A percentile compares a stretch with the other conserved stretches of the same genome.
These are phyloP conservation scores for Tipula lateralis DNA, from an alignment of 2,888 invertebrate species.

Conservation along the genomic window DNA sequence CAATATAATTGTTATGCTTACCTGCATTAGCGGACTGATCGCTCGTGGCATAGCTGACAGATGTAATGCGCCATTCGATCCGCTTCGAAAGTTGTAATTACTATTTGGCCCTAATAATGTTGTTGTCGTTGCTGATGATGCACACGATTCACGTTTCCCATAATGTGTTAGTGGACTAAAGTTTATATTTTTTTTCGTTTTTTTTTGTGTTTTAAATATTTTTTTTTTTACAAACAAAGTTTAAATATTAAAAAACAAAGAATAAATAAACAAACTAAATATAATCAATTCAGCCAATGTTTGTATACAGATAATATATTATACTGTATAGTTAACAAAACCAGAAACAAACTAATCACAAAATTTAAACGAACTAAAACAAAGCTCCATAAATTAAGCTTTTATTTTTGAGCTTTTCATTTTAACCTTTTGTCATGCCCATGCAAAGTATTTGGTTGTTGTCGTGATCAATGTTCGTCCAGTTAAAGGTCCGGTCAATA, in stretches of 20 bases:
- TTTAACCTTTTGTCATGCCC: neutral
- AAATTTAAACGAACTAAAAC: neutral
- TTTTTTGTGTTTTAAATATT: neutral
- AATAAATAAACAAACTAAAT: neutral
- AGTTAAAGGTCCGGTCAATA: neutral
- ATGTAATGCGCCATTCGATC: conserved; percentile 47
- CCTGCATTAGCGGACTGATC: conserved; percentile 49
- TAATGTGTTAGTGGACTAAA: conserved; percentile 66
- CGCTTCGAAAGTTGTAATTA: conserved; percentile 44
- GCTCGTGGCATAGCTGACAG: conserved; percentile 45
- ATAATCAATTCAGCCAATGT: neutral
- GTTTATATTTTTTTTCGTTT: conserved; percentile 41
- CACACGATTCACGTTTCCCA: conserved; percentile 71
- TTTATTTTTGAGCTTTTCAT: neutral
- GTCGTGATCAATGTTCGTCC: neutral
- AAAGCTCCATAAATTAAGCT: neutral
- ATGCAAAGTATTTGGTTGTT: neutral
- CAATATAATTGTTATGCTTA: conserved; percentile 35
- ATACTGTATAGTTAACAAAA: neutral
- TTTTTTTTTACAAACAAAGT: neutral
- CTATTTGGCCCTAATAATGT: conserved; percentile 57
- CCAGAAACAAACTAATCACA: neutral
- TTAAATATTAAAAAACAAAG: neutral
- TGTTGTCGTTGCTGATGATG: conserved; percentile 74
- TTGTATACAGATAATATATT: neutral